phyloP scores from a whole-genome alignment of 23 tunicate species.

The Pegea sp. region DNA sequence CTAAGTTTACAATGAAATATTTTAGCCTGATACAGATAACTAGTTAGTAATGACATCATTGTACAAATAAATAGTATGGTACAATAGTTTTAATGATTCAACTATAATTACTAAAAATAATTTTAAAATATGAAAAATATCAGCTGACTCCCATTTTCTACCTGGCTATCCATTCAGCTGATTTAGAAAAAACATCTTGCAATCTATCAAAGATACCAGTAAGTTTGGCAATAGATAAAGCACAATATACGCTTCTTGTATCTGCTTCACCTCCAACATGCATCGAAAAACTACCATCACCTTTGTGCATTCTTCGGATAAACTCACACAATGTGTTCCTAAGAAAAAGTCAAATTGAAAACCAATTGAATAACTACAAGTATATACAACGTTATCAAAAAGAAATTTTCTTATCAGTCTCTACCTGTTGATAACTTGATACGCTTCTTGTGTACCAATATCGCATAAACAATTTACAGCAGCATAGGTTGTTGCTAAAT shows the following conservation, averaged over 20 bases:
- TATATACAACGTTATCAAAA: not conserved
- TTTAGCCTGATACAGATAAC: no score
- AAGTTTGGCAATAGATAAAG: slow-evolving; percentile 47
- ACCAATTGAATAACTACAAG: not conserved
- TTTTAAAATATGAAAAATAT: no score
- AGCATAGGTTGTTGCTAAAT: slow-evolving; percentile 91
- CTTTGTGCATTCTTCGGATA: slow-evolving; percentile 39
- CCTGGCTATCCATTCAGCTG: slow-evolving; percentile 60
- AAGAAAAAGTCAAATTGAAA: not conserved
- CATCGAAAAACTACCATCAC: slow-evolving; percentile 81
- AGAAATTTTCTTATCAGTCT: no score
- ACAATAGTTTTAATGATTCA: no score
- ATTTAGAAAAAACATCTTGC: slow-evolving; percentile 24
- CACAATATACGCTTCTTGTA: slow-evolving; percentile 86
- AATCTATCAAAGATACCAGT: slow-evolving; percentile 18
- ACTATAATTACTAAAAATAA: no score
- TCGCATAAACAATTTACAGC: slow-evolving; percentile 68
- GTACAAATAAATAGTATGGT: no score
- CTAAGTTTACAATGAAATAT: no score
- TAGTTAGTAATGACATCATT: no score
- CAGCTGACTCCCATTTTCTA: slow-evolving; percentile 2
- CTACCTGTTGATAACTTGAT: slow-evolving; percentile 68
- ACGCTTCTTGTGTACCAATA: slow-evolving; percentile 55
- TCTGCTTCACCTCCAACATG: slow-evolving; percentile 81
- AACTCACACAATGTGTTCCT: slow-evolving; percentile 50